These are phyloP conservation scores for Cetonia aurata DNA, from an alignment of 2,888 invertebrate genomes.

Conservation along the genomic window DNA sequence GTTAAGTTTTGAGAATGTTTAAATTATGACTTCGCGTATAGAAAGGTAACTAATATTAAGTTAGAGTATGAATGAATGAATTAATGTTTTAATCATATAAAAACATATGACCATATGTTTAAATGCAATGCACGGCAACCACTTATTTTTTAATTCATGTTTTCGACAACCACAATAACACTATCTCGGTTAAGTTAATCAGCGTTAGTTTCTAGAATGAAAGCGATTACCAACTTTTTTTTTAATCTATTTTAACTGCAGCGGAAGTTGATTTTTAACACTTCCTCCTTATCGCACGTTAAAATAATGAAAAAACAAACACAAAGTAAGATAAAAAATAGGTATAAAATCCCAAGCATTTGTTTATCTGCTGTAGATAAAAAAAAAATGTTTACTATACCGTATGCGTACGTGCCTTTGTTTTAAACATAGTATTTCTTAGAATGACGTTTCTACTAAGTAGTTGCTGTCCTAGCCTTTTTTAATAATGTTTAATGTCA, in stretches of 20 bases:
- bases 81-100: background rate
- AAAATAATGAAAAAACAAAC: background rate
- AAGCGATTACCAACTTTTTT: slow-evolving; percentile 7
- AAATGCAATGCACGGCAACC: background rate
- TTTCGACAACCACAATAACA: background rate
- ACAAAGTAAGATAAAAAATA: background rate
- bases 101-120: too few species aligned
- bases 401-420: background rate
- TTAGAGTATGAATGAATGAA: too few species aligned
- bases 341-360: too few species aligned
- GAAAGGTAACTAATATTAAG: too few species aligned
- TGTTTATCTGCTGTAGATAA: background rate
- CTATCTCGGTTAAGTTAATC: slow-evolving; percentile 29
- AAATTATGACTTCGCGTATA: too few species aligned
- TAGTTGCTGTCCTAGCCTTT: background rate
- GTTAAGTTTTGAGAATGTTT: too few species aligned
- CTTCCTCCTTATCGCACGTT: background rate
- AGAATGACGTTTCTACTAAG: background rate
- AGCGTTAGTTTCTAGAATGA: slow-evolving; percentile 10
- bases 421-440: background rate
- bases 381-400: background rate
- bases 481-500: slow-evolving; percentile 17
- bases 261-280: slow-evolving; percentile 21
- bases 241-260: background rate
- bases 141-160: slow-evolving; percentile 7